phyloP scores from a whole-genome alignment of 2,888 invertebrate species.

The Acrocyrtus sp. region DNA sequence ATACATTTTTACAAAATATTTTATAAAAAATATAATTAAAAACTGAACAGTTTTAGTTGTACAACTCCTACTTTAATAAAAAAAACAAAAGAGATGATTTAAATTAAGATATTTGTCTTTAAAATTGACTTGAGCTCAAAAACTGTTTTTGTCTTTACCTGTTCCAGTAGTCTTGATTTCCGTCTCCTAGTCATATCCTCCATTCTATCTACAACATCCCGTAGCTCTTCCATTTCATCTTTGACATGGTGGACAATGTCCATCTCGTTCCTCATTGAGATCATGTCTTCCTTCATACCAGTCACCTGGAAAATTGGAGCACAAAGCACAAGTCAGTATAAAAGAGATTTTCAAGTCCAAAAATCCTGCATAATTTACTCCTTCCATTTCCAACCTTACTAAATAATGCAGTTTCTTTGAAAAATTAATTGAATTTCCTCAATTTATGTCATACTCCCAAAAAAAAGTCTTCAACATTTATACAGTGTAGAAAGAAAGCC shows the following conservation, averaged over 20 bases:
- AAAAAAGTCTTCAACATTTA: no score
- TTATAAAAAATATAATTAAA: no score
- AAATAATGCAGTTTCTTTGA: no score
- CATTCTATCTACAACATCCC: constrained; percentile 90
- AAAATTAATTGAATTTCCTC: no score
- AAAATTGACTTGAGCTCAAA: not conserved
- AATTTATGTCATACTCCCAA: no score
- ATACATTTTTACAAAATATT: no score
- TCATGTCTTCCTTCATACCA: constrained; percentile 92
- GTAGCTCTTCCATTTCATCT: constrained; percentile 91
- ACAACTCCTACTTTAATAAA: not conserved
- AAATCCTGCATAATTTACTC: no score
- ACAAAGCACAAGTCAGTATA: not conserved
- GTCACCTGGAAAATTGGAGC: constrained; percentile 61
- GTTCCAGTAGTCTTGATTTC: constrained; percentile 89
- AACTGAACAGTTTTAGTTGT: no score
- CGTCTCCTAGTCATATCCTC: constrained; percentile 92
- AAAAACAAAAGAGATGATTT: not conserved
- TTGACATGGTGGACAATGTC: constrained; percentile 95
- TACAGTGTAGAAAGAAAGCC: no score
- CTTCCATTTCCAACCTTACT: no score
- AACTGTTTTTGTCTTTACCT: constrained; percentile 71
- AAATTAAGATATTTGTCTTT: not conserved
- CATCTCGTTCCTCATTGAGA: constrained; percentile 92
- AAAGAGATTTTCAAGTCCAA: no score